Evolutionary conservation across 2,797 vertebrate genomes (phyloP).

Genomic region (Pantherophis alleghaniensis): DNA sequence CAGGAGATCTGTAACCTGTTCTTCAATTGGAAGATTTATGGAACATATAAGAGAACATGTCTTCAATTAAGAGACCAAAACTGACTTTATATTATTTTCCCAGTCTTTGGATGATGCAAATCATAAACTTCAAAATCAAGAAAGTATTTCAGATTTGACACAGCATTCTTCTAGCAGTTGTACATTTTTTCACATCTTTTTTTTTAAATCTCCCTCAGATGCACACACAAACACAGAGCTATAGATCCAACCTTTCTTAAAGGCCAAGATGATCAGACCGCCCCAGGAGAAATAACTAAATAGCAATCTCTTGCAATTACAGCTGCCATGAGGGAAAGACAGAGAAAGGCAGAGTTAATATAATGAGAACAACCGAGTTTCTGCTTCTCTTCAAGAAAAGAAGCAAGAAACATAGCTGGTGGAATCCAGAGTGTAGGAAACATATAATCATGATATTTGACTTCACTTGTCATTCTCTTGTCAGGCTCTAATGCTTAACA

Average conservation of each 20-base stretch:
- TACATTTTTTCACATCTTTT: not conserved
- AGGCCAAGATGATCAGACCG: not conserved
- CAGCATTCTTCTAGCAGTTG: slow-evolving; percentile 6
- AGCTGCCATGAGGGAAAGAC: slow-evolving; percentile 20
- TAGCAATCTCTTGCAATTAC: slow-evolving; percentile 23
- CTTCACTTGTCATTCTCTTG: not conserved
- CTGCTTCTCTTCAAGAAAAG: not conserved
- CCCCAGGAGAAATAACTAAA: slow-evolving; percentile 9
- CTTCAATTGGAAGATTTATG: no score
- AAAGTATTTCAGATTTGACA: not conserved
- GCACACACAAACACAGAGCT: not conserved
- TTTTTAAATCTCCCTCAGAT: not conserved
- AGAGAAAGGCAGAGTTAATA: not conserved
- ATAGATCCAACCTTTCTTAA: not conserved
- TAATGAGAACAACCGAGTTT: slow-evolving; percentile 19
- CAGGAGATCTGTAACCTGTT: not conserved
- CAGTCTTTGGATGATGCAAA: slow-evolving; percentile 11
- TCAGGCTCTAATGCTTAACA: not conserved
- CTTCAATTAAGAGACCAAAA: not conserved
- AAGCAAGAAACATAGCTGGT: not conserved
- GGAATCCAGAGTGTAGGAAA: not conserved
- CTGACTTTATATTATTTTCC: not conserved
- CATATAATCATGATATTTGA: not conserved
- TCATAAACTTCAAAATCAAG: slow-evolving; percentile 4
- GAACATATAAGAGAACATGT: not conserved